Evolutionary conservation across 2,113 vertebrate genomes (phyloP).

Genomic region (Ornithorhynchus anatinus): DNA sequence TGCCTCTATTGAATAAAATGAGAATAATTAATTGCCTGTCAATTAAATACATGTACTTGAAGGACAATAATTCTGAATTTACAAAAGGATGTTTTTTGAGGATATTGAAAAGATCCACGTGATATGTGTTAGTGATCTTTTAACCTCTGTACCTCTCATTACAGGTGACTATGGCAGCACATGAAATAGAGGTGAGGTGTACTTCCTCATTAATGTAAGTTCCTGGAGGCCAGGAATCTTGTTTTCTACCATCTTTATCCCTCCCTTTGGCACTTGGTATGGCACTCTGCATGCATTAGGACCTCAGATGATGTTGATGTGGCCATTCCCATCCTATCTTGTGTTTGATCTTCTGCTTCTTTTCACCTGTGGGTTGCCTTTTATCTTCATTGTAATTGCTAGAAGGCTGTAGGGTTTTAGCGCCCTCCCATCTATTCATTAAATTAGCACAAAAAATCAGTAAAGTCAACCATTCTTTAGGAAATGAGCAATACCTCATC

Average conservation of each 20-base stretch:
- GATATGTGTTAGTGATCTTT: slow-evolving; percentile 8
- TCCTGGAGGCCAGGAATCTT: no score
- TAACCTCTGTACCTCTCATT: neutral
- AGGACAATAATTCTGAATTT: slow-evolving; percentile 9
- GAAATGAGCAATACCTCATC: neutral
- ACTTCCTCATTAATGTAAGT: no score
- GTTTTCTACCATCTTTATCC: no score
- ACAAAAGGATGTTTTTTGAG: neutral
- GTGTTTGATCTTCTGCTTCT: no score
- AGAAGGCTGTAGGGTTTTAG: neutral
- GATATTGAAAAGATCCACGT: neutral
- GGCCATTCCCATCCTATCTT: no score
- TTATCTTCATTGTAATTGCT: no score
- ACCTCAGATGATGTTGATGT: no score
- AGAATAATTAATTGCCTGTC: neutral
- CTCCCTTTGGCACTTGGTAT: no score
- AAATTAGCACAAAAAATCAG: neutral
- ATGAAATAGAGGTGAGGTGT: neutral
- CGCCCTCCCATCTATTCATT: neutral
- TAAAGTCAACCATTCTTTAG: slow-evolving; percentile 32
- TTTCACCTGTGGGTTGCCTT: no score
- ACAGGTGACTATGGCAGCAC: neutral
- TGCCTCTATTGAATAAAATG: neutral
- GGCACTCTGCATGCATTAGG: no score
- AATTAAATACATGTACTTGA: neutral